These are phyloP conservation scores for Chaetodon trifasciatus DNA, from an alignment of 2,797 vertebrate genomes.

Conservation along the genomic window DNA sequence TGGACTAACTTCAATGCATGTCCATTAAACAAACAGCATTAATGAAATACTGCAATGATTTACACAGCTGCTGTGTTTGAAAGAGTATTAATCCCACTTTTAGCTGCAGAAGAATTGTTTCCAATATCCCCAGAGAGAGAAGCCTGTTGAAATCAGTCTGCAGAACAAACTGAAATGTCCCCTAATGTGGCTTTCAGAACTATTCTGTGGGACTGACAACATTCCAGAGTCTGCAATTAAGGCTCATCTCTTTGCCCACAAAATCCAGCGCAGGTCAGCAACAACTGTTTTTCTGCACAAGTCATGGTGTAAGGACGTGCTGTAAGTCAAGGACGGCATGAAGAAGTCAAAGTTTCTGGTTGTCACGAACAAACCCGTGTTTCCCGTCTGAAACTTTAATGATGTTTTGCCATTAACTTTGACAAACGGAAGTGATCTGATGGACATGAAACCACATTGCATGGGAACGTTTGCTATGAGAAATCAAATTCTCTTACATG, in stretches of 20 bases:
- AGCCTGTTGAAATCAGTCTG: conserved; percentile 57
- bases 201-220: conserved; percentile 54
- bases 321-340: conserved; percentile 9
- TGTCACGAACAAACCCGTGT: conserved; percentile 28
- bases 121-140: conserved; percentile 44
- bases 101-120: conserved; percentile 40
- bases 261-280: conserved; percentile 54
- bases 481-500: conserved; percentile 42
- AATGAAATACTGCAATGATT: conserved; percentile 62
- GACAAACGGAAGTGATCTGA: conserved; percentile 41
- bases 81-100: conserved; percentile 68
- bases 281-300: conserved; percentile 26
- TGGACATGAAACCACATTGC: conserved; percentile 40
- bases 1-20: conserved; percentile 35
- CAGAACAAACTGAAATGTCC: conserved; percentile 39
- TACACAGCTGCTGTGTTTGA: conserved; percentile 65
- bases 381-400: conserved; percentile 21
- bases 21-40: conserved; percentile 67
- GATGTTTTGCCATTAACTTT: conserved; percentile 35
- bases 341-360: conserved; percentile 22
- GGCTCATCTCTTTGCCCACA: conserved; percentile 57
- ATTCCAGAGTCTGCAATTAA: conserved; percentile 60
- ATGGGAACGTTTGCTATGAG: conserved; percentile 40
- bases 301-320: conserved; percentile 23
- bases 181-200: conserved; percentile 61